phyloP scores from a whole-genome alignment of 1,140 invertebrate species.

The Monochamus saltuarius region DNA sequence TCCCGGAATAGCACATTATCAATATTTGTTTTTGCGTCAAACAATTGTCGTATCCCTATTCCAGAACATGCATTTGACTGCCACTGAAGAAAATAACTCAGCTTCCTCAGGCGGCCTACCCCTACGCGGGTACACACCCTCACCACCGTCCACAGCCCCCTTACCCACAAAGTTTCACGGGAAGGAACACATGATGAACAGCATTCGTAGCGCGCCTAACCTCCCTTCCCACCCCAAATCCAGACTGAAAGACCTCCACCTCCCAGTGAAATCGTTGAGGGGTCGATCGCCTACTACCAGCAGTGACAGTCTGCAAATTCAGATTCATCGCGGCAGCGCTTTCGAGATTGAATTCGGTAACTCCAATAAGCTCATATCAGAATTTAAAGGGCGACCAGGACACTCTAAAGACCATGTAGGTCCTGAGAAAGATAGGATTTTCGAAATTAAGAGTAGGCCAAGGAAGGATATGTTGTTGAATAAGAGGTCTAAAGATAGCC shows the following conservation, averaged over 20 bases:
- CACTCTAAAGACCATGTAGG: constrained; percentile 26
- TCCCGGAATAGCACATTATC: no score
- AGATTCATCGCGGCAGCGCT: constrained; percentile 50
- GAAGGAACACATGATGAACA: constrained; percentile 70
- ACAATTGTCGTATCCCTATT: constrained; percentile 11
- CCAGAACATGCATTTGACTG: constrained; percentile 45
- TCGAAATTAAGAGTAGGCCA: constrained; percentile 63
- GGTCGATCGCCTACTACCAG: constrained; percentile 62
- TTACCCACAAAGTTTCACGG: constrained; percentile 77
- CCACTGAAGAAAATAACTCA: constrained; percentile 49
- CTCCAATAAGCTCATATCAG: constrained; percentile 46
- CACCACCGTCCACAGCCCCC: constrained; percentile 77
- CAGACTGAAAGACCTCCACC: constrained; percentile 67
- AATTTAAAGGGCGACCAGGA: constrained; percentile 49
- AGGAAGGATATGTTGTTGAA: constrained; percentile 67
- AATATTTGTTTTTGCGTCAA: no score
- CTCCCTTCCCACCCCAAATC: constrained; percentile 69
- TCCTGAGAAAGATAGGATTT: constrained; percentile 41
- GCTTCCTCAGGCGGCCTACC: constrained; percentile 43
- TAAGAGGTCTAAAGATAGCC: constrained; percentile 61
- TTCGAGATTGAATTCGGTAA: constrained; percentile 53
- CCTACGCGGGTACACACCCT: constrained; percentile 66
- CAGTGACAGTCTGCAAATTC: constrained; percentile 58
- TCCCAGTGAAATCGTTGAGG: constrained; percentile 64
- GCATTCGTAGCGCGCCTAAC: constrained; percentile 75